Percentiles rank a stretch among this genome's conserved stretches.
Conservation (phyloP, 2,113 vertebrate genomes). For the Osmerus eperlanus region DNA sequence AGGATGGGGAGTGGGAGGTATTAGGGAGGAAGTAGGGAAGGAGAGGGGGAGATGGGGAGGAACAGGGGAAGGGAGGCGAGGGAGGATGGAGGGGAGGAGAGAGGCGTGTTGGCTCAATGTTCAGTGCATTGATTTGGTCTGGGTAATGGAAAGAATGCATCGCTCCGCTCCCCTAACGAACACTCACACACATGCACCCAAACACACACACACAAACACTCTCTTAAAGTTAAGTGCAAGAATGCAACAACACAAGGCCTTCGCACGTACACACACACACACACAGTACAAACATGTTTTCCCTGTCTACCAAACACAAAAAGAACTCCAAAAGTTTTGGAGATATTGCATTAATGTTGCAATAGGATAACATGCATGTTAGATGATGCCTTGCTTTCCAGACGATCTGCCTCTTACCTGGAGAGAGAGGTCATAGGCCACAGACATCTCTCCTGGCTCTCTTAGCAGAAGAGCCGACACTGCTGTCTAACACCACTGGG, state of each 20-base stretch:
- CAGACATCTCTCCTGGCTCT: too few species aligned
- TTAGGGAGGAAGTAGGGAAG: not conserved
- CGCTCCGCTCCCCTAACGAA: conserved; percentile 56
- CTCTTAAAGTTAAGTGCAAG: not conserved
- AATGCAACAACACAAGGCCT: not conserved
- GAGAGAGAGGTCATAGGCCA: too few species aligned
- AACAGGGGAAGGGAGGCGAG: conserved; percentile 17
- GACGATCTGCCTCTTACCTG: too few species aligned
- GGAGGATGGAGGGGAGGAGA: conserved; percentile 27
- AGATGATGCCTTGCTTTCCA: too few species aligned
- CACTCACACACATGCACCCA: conserved; percentile 10
- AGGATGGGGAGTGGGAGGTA: not conserved
- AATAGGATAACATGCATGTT: too few species aligned
- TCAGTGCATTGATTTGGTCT: conserved; percentile 69
- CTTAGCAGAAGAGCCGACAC: too few species aligned
- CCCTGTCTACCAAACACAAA: not conserved
- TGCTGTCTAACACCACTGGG: not conserved
- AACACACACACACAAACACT: conserved; percentile 1
- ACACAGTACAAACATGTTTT: not conserved
- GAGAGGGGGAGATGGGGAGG: not conserved
- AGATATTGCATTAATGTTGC: not conserved
- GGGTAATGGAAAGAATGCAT: conserved; percentile 77
- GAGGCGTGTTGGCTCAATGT: conserved; percentile 31
- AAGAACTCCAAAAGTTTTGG: not conserved
- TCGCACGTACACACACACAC: not conserved